phyloP scores from a whole-genome alignment of 2,888 invertebrate genomes.

The Acleris literana region DNA sequence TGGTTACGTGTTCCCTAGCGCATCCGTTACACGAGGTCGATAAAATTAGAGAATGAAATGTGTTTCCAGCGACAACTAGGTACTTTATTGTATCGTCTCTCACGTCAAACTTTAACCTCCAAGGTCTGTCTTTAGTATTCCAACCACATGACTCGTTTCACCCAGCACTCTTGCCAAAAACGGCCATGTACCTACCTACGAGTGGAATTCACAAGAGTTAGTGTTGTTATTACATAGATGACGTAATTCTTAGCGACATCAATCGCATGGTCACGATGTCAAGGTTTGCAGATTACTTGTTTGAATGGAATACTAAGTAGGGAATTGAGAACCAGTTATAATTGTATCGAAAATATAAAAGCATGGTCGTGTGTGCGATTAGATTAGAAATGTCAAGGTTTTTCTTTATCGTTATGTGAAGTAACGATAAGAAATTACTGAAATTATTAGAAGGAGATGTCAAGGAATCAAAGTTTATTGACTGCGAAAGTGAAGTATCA shows the following conservation, averaged over 20 bases:
- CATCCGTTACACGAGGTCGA: constrained; percentile 22
- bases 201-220: constrained; percentile 33
- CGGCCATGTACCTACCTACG: constrained; percentile 32
- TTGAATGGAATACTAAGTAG: constrained; percentile 30
- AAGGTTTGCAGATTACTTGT: constrained; percentile 38
- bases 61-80: constrained; percentile 2
- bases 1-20: constrained; percentile 11
- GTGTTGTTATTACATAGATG: constrained; percentile 40
- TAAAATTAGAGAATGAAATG: constrained; percentile 3
- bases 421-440: constrained; percentile 13
- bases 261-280: constrained; percentile 42
- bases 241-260: constrained; percentile 39
- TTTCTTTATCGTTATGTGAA: constrained; percentile 17
- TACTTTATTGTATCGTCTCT: constrained; percentile 1
- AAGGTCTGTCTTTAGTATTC: constrained; percentile 29
- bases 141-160: constrained; percentile 27
- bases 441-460: background rate
- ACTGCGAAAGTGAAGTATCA: constrained; percentile 37
- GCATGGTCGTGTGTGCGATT: constrained; percentile 18
- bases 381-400: constrained; percentile 35
- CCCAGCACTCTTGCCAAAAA: constrained; percentile 26
- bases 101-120: constrained; percentile 12
- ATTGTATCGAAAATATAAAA: constrained; percentile 2
- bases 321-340: constrained; percentile 25
- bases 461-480: constrained; percentile 1